Evolutionary conservation across 2,113 vertebrate species (phyloP).

Genomic region (Chlorodrepanis virens): DNA sequence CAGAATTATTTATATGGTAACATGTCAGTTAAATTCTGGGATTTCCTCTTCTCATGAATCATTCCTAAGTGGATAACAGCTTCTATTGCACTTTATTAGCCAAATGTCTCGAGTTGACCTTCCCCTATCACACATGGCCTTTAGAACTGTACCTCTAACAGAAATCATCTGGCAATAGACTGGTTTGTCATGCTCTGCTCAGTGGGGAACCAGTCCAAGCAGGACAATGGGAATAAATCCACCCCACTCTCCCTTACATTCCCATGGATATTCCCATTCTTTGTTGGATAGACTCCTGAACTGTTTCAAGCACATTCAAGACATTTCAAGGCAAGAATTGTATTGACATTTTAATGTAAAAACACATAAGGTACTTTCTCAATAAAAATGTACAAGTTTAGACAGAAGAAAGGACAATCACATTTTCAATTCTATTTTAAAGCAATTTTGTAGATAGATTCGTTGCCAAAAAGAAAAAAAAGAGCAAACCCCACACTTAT

Average conservation of each 20-base stretch:
- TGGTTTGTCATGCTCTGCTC: background rate
- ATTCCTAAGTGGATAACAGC: background rate
- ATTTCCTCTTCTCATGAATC: background rate
- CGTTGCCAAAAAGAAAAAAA: background rate
- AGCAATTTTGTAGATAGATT: background rate
- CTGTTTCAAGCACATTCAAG: background rate
- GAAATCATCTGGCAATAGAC: background rate
- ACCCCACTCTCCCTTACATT: background rate
- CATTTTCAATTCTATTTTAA: background rate
- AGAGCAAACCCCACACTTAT: background rate
- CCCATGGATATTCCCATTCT: background rate
- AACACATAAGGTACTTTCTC: background rate
- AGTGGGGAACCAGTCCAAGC: background rate
- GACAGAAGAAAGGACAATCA: background rate
- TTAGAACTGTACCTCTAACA: background rate
- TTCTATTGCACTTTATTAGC: background rate
- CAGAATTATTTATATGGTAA: background rate
- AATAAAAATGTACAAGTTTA: background rate
- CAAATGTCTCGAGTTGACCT: background rate
- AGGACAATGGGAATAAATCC: background rate
- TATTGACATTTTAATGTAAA: background rate
- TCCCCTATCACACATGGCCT: rapidly evolving
- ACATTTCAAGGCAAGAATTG: background rate
- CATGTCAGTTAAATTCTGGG: background rate
- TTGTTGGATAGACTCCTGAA: background rate